phyloP scores from a whole-genome alignment of 2,113 vertebrate genomes.

The Haemorhous mexicanus region DNA sequence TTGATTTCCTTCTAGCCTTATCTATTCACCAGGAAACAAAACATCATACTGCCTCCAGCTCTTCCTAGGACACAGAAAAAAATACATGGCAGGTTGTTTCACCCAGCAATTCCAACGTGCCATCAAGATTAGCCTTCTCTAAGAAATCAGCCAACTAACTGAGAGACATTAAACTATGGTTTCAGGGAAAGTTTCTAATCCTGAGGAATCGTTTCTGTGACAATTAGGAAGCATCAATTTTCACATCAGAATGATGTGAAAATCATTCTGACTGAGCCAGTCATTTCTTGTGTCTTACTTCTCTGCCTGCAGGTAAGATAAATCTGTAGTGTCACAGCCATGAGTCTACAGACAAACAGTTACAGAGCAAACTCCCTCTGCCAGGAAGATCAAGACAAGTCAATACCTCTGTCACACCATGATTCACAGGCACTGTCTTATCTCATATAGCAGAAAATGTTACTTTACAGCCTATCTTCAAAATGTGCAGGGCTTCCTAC shows the following conservation, averaged over 20 bases:
- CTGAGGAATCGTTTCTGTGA: background rate
- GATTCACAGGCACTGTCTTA: background rate
- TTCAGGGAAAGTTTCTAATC: background rate
- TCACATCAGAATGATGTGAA: background rate
- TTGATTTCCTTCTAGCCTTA: background rate
- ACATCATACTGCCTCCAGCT: background rate
- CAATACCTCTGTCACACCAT: background rate
- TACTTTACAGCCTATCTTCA: background rate
- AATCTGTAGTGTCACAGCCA: background rate
- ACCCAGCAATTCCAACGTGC: background rate
- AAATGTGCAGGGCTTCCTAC: background rate
- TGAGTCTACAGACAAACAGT: background rate
- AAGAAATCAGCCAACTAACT: background rate
- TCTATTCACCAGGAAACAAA: background rate
- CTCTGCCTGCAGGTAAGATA: background rate
- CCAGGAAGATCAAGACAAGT: background rate
- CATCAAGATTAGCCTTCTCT: background rate
- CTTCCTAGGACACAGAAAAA: background rate
- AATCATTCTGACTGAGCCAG: background rate
- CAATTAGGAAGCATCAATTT: background rate
- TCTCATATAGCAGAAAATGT: background rate
- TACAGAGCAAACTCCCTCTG: background rate
- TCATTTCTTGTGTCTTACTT: background rate
- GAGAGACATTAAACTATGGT: background rate
- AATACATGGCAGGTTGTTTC: background rate